A percentile compares a stretch with the other conserved stretches of the same genome.
phyloP scores from a whole-genome alignment of 2,797 vertebrate genomes.

The Oreortyx pictus region DNA sequence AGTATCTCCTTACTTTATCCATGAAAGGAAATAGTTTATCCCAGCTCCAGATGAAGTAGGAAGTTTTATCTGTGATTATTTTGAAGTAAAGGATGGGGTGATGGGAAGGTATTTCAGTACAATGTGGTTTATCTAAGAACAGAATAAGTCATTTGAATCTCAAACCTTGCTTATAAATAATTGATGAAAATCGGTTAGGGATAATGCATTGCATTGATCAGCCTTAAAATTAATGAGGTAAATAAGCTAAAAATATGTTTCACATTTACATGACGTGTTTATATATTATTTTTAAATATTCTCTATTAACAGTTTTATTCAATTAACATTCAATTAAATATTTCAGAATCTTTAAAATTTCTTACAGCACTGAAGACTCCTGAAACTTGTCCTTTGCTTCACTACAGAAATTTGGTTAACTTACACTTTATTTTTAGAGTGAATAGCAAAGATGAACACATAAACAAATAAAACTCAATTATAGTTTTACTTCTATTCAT shows the following conservation, averaged over 20 bases:
- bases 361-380: not conserved
- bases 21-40: not conserved
- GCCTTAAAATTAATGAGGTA: not conserved
- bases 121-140: not conserved
- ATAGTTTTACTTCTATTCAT: not conserved
- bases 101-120: not conserved
- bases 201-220: not conserved
- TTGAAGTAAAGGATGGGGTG: not conserved
- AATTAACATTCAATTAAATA: not conserved
- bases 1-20: not conserved
- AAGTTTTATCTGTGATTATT: not conserved
- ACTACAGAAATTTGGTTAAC: not conserved
- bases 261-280: rapidly evolving
- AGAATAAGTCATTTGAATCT: not conserved
- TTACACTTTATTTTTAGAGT: not conserved
- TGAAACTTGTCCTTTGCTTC: not conserved
- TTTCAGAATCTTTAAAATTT: not conserved
- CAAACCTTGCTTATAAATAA: not conserved
- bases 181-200: not conserved
- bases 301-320: not conserved
- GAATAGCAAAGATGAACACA: not conserved
- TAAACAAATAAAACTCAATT: not conserved
- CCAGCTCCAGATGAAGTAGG: not conserved
- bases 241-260: not conserved
- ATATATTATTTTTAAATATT: not conserved